These are phyloP conservation scores for Anolis carolinensis DNA, from an alignment of 2,113 vertebrate species.

Conservation along the genomic window DNA sequence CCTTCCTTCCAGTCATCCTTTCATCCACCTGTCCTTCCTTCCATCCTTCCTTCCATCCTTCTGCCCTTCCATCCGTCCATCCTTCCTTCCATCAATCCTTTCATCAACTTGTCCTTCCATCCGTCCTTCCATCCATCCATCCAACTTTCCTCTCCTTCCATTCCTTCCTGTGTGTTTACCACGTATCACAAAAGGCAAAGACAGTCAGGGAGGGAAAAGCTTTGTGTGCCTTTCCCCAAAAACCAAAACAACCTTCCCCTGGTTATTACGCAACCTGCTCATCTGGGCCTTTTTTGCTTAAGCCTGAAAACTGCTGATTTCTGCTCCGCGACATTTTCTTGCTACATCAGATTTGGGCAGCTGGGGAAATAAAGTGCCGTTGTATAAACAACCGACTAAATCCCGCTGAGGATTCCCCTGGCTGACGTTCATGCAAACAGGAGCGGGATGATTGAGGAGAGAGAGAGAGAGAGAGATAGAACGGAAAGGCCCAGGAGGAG, in stretches of 20 bases:
- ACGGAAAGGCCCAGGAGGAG: not conserved
- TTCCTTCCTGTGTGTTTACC: not conserved
- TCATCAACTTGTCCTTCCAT: too few species aligned
- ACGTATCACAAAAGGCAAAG: too few species aligned
- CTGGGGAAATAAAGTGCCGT: not conserved
- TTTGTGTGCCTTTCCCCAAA: too few species aligned
- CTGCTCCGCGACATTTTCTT: not conserved
- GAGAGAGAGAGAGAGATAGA: not conserved
- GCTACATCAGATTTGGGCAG: not conserved
- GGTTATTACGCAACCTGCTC: not conserved
- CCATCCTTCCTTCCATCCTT: too few species aligned
- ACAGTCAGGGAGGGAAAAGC: too few species aligned
- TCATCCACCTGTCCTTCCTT: too few species aligned
- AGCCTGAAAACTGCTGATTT: not conserved
- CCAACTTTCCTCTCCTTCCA: not conserved
- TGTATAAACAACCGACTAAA: not conserved
- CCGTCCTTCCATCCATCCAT: too few species aligned
- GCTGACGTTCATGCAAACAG: not conserved
- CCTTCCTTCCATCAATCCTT: too few species aligned
- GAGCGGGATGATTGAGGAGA: not conserved
- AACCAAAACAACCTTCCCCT: too few species aligned
- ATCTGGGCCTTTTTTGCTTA: not conserved
- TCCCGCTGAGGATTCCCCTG: not conserved
- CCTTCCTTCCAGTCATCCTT: not conserved
- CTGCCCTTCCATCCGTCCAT: too few species aligned